These are phyloP conservation scores for Ariopsis seemanni DNA, from an alignment of 2,113 vertebrate genomes.

Conservation along the genomic window DNA sequence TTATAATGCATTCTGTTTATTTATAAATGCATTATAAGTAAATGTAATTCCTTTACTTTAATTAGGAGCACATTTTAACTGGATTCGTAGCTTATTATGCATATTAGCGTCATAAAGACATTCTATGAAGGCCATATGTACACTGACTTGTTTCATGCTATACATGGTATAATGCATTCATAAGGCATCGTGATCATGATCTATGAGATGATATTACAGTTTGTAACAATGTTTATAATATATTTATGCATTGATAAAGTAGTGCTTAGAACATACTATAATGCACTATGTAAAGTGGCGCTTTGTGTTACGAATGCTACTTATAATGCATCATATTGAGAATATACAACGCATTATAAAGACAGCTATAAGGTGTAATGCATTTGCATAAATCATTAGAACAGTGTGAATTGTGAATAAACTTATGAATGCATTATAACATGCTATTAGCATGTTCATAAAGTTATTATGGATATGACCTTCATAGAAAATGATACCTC, in stretches of 20 bases:
- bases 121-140: neutral
- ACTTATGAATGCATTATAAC: slow-evolving; percentile 1
- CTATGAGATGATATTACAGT: neutral
- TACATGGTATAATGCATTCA: neutral
- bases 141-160: neutral
- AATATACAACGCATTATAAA: neutral
- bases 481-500: neutral
- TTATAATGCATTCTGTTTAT: neutral
- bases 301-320: neutral
- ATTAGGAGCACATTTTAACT: neutral
- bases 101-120: neutral
- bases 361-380: neutral
- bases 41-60: neutral
- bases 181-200: neutral
- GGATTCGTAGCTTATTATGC: neutral
- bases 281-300: neutral
- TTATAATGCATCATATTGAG: neutral
- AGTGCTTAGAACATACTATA: neutral
- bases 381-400: neutral
- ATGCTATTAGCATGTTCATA: neutral
- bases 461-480: neutral
- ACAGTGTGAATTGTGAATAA: no score
- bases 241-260: neutral
- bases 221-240: neutral
- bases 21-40: neutral